Percentiles rank a stretch among this genome's conserved stretches.
Conservation (phyloP, 2,888 invertebrate genomes). For the Pseudeuparius sepicola region DNA sequence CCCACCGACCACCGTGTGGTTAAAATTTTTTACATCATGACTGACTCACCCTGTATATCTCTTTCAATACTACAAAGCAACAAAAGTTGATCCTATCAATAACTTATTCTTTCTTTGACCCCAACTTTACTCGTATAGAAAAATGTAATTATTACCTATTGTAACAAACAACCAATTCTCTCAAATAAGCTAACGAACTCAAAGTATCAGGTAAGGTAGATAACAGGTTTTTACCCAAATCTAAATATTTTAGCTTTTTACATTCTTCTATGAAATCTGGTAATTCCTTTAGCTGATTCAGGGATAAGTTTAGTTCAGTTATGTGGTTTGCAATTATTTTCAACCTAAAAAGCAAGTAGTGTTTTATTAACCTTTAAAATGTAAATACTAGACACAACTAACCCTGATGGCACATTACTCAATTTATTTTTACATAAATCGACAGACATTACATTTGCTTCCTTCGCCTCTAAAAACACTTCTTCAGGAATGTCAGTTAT, state of each 20-base stretch:
- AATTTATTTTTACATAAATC: constrained; percentile 79
- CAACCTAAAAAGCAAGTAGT: constrained; percentile 41
- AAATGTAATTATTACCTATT: too few species aligned
- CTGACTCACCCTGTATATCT: too few species aligned
- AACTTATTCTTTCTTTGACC: too few species aligned
- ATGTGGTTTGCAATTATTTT: constrained; percentile 42
- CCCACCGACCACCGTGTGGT: too few species aligned
- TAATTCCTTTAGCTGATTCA: constrained; percentile 55
- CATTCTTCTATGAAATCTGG: constrained; percentile 56
- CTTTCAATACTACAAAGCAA: too few species aligned
- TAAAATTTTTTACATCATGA: too few species aligned
- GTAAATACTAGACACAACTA: too few species aligned
- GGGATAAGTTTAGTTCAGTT: constrained; percentile 59
- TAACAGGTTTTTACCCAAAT: constrained; percentile 66
- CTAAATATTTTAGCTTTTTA: constrained; percentile 54
- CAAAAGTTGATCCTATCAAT: too few species aligned
- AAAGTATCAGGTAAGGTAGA: constrained; percentile 53
- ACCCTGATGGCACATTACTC: constrained; percentile 57
- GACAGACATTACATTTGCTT: constrained; percentile 61
- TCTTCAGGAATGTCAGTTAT: constrained; percentile 57
- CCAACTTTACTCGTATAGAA: too few species aligned
- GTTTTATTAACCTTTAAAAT: too few species aligned
- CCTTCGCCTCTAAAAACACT: constrained; percentile 59
- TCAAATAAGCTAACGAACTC: constrained; percentile 50
- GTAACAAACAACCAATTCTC: constrained; percentile 71